These are phyloP conservation scores for Notothenia coriiceps DNA, from an alignment of 2,113 vertebrate species.

Conservation along the genomic window DNA sequence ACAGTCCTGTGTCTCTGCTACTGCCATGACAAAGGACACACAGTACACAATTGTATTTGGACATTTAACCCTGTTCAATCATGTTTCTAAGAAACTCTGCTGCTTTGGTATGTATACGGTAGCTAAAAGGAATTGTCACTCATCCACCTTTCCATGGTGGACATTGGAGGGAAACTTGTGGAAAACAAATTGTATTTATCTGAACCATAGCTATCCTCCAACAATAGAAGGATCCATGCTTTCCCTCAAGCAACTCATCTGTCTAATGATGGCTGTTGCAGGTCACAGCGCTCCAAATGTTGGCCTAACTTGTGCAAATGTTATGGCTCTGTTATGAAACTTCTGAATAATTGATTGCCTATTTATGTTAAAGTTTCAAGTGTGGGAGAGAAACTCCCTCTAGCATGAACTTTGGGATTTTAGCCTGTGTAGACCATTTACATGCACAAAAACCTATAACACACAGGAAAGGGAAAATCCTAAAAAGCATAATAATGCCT, in stretches of 20 bases:
- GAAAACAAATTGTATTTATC: neutral
- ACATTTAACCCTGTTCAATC: neutral
- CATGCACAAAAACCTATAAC: too few species aligned
- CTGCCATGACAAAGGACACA: neutral
- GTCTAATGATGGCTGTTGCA: neutral
- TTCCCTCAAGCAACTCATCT: neutral
- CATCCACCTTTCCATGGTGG: too few species aligned
- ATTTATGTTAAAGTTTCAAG: too few species aligned
- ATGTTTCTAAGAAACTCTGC: too few species aligned
- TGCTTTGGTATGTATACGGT: too few species aligned
- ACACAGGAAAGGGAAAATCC: too few species aligned
- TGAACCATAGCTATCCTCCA: neutral
- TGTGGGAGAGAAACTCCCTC: too few species aligned
- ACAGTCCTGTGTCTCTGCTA: neutral
- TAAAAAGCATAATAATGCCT: too few species aligned
- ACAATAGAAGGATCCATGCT: neutral
- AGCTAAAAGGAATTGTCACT: too few species aligned
- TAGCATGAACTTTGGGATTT: too few species aligned
- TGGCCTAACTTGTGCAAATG: neutral
- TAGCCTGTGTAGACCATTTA: too few species aligned
- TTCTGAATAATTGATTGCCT: too few species aligned
- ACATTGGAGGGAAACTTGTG: neutral
- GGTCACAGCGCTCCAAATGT: neutral
- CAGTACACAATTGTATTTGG: neutral
- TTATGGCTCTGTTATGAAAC: neutral